Base-by-base conservation (phyloP, 35 echinoderm and acorn worm genomes). In the Ophiothrix spiculata region DNA sequence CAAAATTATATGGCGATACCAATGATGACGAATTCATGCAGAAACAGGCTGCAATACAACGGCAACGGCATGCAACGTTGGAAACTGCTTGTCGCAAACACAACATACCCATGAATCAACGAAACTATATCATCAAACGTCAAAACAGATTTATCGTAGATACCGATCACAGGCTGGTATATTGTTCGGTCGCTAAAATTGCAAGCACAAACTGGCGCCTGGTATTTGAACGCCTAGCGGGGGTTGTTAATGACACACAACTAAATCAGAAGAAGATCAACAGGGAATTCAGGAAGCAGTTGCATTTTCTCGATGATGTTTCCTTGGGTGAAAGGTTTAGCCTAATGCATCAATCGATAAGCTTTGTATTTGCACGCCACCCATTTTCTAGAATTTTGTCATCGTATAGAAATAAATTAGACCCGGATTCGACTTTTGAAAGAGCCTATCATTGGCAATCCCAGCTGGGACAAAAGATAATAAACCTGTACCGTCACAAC, bases 371-470 rank as follows among this genome's bases (percentile, higher is more conserved):
- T 76, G 83, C 81, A 13, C 85, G 96, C 33, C 86, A 99, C 40
- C 96, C 96, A 15, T 99, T 99, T 78, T 69, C 87, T 21, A 86
- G 96, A 19, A 81, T 99, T 31, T 74, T 99, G 19, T 94, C 96
- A 6, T 92, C 96, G 1, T 99, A 93, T 36, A 99, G 86, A 29
- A 99, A 99, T 75, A 99, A 94, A 80, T 94, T 90, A 75, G 92
- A 86, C 0, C 82, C 91, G 56, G 64, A 85, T 12, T 40, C 84
- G 32, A 85, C 85, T 64, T 99, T 94, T 40, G 45, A 93, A 93
- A 40, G 91, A 91, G 40, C 83, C 79, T 1, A 91, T 91, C 74
- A 86, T 92, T 42, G 92, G 91, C 56, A 73, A 74, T 17, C 89
- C 94, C 84, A 86, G 84, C 3, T 94, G 91, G 64, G 80, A 81